Conservation (phyloP, 1,140 invertebrate genomes). For the Rhysida immarginata region DNA sequence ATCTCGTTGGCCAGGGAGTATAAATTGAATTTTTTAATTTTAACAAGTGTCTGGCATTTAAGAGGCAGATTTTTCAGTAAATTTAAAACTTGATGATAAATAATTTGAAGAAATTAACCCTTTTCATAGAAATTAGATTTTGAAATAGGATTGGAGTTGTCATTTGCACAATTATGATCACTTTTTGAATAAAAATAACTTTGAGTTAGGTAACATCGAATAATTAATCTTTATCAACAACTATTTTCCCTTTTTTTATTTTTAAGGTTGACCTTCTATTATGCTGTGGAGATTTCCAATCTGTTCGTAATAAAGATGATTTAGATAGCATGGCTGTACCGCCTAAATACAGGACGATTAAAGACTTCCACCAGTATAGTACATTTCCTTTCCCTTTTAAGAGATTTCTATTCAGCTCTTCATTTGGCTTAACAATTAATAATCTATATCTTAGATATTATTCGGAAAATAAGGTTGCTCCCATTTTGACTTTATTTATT, state of each 20-base stretch:
- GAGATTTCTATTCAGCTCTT: neutral
- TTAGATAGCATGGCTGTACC: slow-evolving; percentile 79
- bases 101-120: too few relatives aligned
- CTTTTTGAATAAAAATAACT: too few relatives aligned
- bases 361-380: slow-evolving; percentile 83
- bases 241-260: neutral
- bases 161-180: too few relatives aligned
- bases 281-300: slow-evolving; percentile 97
- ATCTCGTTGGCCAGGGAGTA: too few relatives aligned
- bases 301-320: slow-evolving; percentile 35
- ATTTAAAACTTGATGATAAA: too few relatives aligned
- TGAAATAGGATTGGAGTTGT: too few relatives aligned
- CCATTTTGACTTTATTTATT: slow-evolving; percentile 87
- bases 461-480: slow-evolving; percentile 78
- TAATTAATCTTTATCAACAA: neutral
- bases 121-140: too few relatives aligned
- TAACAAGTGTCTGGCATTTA: too few relatives aligned
- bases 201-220: too few relatives aligned
- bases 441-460: slow-evolving; percentile 77
- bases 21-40: too few relatives aligned
- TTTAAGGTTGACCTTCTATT: slow-evolving; percentile 61
- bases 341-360: slow-evolving; percentile 77
- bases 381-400: neutral
- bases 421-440: too few relatives aligned
- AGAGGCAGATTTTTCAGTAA: too few relatives aligned